Base-by-base conservation (phyloP, 2,113 vertebrate genomes). In the Corythornis cristatus region DNA sequence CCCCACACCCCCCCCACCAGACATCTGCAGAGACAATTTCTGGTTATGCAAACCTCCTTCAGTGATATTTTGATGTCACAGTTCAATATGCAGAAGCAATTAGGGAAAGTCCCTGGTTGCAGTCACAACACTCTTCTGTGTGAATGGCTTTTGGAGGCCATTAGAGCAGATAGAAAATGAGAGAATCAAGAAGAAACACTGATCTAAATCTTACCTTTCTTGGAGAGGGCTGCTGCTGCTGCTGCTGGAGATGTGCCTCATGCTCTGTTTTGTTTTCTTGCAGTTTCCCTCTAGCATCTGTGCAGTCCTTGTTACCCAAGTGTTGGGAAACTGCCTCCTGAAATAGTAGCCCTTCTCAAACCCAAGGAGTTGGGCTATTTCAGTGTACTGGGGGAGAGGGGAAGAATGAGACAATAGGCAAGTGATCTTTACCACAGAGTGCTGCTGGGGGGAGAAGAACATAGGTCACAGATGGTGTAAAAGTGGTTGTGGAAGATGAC, bases 401-500 rank as follows among this genome's bases (percentile, higher is more conserved):
- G 15, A 86, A 65, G 51, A 61, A 56, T 33, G 31, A 70, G 33
- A 84, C 84, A 76, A 48, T 0, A 65, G 62, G 35, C 74, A 46
- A 83, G 37, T 51, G 92, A 82, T 90, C 93, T 83, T 94, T 82
- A 84, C 56, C 82, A 54, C 81, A 71, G 46, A 83, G 5, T n/a
- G 48, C 12, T 80, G 68, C 46, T 2, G 2, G 25, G 56, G 40
- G 50, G 8, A 70, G 56, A 50, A 66, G 79, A 14, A n/a, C 90
- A 88, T 15, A 70, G 83, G 90, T 77, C 92, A 83, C 43, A 35
- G 84, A 58, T 94, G 91, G 81, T 79, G 89, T 72, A 90, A 83
- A 54, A 91, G 67, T n/a, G 42, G 17, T 11, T 45, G 40, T 26
- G 51, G 64, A 70, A 79, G 46, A 26, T 3, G 8, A 35, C 25